phyloP scores from a whole-genome alignment of 2,888 invertebrate species.

The Microplitis manilae region DNA sequence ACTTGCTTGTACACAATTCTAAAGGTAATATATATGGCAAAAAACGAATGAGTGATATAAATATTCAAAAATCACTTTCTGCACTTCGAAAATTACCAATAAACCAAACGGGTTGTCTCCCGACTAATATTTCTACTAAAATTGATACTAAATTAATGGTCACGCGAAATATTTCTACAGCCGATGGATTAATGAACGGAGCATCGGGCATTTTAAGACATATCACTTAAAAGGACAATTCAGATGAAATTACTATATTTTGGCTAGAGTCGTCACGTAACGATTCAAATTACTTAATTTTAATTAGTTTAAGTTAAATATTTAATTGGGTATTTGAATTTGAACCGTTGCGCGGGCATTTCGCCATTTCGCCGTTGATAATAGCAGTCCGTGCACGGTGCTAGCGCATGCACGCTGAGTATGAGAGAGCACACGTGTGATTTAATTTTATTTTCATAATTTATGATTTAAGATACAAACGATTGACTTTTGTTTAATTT shows the following conservation, averaged over 20 bases:
- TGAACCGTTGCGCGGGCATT: too few species aligned
- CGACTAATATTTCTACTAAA: background rate
- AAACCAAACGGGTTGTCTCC: background rate
- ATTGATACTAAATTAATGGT: conserved; percentile 29
- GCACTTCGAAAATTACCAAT: background rate
- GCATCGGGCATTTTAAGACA: conserved; percentile 14
- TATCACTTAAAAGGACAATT: background rate
- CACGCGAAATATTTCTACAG: conserved; percentile 1
- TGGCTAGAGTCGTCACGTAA: conserved; percentile 23
- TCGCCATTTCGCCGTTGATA: too few species aligned
- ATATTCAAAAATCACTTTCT: background rate
- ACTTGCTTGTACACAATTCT: background rate
- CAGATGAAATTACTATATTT: background rate
- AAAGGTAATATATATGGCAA: background rate
- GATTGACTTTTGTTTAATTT: too few species aligned
- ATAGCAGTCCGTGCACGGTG: too few species aligned
- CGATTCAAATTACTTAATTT: too few species aligned
- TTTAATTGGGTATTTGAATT: too few species aligned
- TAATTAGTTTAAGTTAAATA: too few species aligned
- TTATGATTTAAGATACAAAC: too few species aligned
- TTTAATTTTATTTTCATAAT: too few species aligned
- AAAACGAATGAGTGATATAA: background rate
- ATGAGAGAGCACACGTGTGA: too few species aligned
- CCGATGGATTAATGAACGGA: conserved; percentile 22
- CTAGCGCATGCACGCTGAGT: too few species aligned